Percentiles rank a stretch among this genome's conserved stretches.
Conservation (phyloP, 2,888 invertebrate genomes). For the Linyphia triangularis region DNA sequence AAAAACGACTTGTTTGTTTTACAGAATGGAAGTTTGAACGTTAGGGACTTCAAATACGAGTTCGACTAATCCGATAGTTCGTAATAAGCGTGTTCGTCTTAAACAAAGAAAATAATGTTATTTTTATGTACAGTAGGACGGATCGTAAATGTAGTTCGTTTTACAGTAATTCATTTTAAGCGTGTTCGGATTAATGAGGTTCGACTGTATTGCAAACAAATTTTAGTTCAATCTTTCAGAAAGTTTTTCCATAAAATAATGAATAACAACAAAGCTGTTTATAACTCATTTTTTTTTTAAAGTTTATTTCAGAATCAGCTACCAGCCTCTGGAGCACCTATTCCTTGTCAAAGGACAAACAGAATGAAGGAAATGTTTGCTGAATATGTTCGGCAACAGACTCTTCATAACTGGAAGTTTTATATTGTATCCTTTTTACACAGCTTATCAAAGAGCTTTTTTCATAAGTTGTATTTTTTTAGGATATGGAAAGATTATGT, state of each 20-base stretch:
- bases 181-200: too few relatives aligned
- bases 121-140: too few relatives aligned
- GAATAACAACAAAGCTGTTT: neutral
- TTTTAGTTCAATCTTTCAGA: neutral
- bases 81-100: too few relatives aligned
- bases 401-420: slow-evolving; percentile 97
- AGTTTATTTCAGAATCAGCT: slow-evolving; percentile 96
- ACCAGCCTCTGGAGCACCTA: slow-evolving; percentile 96
- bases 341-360: slow-evolving; percentile 92
- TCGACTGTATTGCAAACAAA: neutral
- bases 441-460: too few relatives aligned
- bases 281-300: slow-evolving; percentile 78
- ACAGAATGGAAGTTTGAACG: too few relatives aligned
- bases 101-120: too few relatives aligned
- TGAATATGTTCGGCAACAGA: slow-evolving; percentile 91
- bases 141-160: too few relatives aligned
- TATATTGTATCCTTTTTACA: slow-evolving; percentile 91
- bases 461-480: too few relatives aligned
- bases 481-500: too few relatives aligned
- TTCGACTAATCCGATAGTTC: too few relatives aligned
- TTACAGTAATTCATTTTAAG: neutral
- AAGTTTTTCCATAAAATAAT: neutral
- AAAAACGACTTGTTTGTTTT: too few relatives aligned
- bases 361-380: slow-evolving; percentile 96
- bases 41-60: too few relatives aligned